Base-by-base conservation (phyloP, 1,140 invertebrate species). In the Diachasmimorpha longicaudata region DNA sequence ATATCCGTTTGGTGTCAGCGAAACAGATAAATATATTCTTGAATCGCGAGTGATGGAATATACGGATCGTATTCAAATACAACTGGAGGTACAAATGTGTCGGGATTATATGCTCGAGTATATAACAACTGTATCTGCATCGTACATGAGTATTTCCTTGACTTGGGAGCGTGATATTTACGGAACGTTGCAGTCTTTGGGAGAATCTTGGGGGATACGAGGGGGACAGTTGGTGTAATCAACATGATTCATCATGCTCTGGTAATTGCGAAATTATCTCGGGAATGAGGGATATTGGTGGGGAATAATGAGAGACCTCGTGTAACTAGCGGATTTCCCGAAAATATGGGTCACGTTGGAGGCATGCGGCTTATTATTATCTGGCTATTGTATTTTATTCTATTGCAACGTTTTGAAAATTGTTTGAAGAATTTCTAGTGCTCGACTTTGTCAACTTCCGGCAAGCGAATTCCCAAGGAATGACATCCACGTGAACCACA, bases 31-130 rank as follows among this genome's bases (percentile, higher is more conserved):
- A 71, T 80, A 80, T 78, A 48, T 74, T 52, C 37, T 73, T 19
- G 70, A 81, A 79, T 75, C 75, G 37, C 37, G 71, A 79, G 55
- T 72, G 71, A 80, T 81, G 79, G 77, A 79, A 79, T 77, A 80
- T 71, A 79, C 75, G 74, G 70, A 48, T 31, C 67, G 68, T 70
- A 79, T 80, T 80, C 66, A 76, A 77, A 79, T 74, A 77, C 37
- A 55, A n/a, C 75, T 77, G 70, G 39, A 13, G 52, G 58, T 58
- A 77, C 79, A 74, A 63, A 76, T 74, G 77, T 76, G 75, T 16
- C 23, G n/a, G 37, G 31, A 67, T 70, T 70, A 46, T 42, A 46
- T 70, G 42, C 58, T 63, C 9, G 58, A 3, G 19, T 63, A 63
- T 63, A 31, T 63, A 63, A 63, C 48, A 8, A 2, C 5, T 63